Conservation (phyloP, 2,888 invertebrate species). For the Perithous albicinctus region DNA sequence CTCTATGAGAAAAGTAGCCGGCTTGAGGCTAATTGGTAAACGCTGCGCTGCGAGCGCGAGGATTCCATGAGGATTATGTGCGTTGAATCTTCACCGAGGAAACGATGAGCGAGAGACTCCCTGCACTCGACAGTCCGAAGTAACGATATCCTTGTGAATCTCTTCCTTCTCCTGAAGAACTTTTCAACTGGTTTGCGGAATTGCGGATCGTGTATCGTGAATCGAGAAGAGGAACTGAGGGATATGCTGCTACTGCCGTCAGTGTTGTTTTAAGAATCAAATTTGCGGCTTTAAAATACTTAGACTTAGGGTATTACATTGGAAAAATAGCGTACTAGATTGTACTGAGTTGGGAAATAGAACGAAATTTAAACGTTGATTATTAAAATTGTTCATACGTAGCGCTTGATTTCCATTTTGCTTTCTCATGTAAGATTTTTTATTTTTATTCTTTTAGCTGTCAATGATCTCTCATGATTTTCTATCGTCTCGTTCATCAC, state of each 20-base stretch:
- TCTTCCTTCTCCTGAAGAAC: slow-evolving; percentile 19
- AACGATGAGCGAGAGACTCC: slow-evolving; percentile 1
- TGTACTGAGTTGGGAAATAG: too few relatives aligned
- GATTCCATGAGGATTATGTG: slow-evolving; percentile 26
- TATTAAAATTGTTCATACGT: too few relatives aligned
- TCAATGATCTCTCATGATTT: too few relatives aligned
- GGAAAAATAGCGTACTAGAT: too few relatives aligned
- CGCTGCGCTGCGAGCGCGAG: slow-evolving; percentile 20
- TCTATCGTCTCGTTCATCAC: too few relatives aligned
- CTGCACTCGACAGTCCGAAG: background rate
- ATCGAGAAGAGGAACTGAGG: slow-evolving; percentile 11
- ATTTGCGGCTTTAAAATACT: too few relatives aligned
- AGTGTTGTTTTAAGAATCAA: too few relatives aligned
- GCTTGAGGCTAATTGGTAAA: slow-evolving; percentile 44
- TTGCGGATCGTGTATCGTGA: slow-evolving; percentile 15
- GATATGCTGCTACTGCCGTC: background rate
- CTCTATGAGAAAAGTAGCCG: slow-evolving; percentile 14
- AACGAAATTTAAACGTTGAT: too few relatives aligned
- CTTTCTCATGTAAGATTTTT: too few relatives aligned
- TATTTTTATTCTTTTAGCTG: too few relatives aligned
- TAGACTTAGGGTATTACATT: too few relatives aligned
- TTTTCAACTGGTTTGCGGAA: slow-evolving; percentile 35
- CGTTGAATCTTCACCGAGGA: slow-evolving; percentile 12
- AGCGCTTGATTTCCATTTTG: too few relatives aligned
- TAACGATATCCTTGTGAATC: slow-evolving; percentile 29